Conservation (phyloP, 2,113 vertebrate genomes). For the Steatornis caripensis region DNA sequence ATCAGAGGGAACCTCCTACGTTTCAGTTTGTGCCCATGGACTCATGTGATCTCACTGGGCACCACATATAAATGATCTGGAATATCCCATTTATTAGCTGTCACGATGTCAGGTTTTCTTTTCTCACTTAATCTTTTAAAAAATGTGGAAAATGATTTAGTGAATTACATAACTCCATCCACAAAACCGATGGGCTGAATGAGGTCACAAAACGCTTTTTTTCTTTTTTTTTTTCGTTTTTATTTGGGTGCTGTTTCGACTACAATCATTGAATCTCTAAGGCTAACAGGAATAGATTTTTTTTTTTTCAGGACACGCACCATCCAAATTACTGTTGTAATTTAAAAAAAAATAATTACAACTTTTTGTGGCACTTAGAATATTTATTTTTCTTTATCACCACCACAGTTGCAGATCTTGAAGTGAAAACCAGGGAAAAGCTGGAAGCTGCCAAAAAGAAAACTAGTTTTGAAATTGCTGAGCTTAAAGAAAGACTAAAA, state of each 20-base stretch:
- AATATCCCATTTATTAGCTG: not conserved
- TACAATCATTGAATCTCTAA: not conserved
- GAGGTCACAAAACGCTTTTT: not conserved
- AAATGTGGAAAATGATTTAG: not conserved
- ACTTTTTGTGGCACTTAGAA: not conserved
- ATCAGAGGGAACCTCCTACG: not conserved
- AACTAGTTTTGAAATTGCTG: conserved; percentile 95
- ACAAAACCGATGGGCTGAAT: not conserved
- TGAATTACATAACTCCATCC: not conserved
- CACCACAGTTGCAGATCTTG: conserved; percentile 86
- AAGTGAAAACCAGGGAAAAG: conserved; percentile 94
- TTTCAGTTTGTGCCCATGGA: not conserved
- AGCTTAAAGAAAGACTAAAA: conserved; percentile 96
- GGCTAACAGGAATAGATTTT: not conserved
- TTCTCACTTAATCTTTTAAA: not conserved
- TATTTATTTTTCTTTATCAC: not conserved
- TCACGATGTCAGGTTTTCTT: not conserved
- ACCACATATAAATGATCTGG: not conserved
- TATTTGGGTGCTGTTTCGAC: not conserved
- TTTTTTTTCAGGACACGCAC: not conserved
- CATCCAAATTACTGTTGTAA: not conserved
- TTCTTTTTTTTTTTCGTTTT: not conserved
- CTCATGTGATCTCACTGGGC: not conserved
- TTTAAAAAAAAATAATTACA: not conserved
- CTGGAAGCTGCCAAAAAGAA: conserved; percentile 94